Base-by-base conservation (phyloP, 2,113 vertebrate species). In the Larimichthys polyactis region DNA sequence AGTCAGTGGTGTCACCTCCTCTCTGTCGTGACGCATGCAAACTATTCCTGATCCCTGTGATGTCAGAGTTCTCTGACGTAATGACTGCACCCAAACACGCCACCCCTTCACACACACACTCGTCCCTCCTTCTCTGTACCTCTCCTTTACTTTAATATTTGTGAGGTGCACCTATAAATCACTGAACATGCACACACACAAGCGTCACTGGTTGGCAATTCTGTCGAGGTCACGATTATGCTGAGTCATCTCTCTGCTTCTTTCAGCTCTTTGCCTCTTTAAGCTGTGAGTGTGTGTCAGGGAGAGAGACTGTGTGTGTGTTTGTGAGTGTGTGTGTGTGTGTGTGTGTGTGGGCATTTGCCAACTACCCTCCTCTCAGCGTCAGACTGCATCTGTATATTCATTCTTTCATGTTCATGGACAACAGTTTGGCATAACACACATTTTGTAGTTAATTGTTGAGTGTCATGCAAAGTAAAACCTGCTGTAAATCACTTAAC, bases 181-280 rank as follows among this genome's bases (percentile, higher is more conserved):
- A 49, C n/a, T 44, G 32, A 40, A 64, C 66, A 57, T 0, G 5
- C 67, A 62, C 11, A 67, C 11, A 72, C 20, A 16, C 14, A 46
- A 15, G n/a, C 64, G 4, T 81, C 77, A 78, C 54, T 51, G 52
- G 3, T 48, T 63, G 67, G 43, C 0, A 15, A n/a, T 59, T 43
- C 62, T 63, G 43, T 78, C 0, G 20, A 84, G 78, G 85, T 87
- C 73, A 83, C 8, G 16, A 71, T 22, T 51, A 52, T 87, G 84
- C 87, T 87, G 82, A 90, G 82, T 90, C 84, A 90, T 81, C 52
- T 0, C 67, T 69, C 51, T 59, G 72, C 84, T 19, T 78, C 36
- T 29, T 24, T 74, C 57, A 75, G 67, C 62, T 49, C 66, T 71
- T 20, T 71, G 54, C 22, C 43, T 60, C 62, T 83, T 52, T 51